Percentiles rank a stretch among this genome's conserved stretches.
These are phyloP conservation scores for Rafetus swinhoei DNA, from an alignment of 2,113 vertebrate species.

Conservation along the genomic window DNA sequence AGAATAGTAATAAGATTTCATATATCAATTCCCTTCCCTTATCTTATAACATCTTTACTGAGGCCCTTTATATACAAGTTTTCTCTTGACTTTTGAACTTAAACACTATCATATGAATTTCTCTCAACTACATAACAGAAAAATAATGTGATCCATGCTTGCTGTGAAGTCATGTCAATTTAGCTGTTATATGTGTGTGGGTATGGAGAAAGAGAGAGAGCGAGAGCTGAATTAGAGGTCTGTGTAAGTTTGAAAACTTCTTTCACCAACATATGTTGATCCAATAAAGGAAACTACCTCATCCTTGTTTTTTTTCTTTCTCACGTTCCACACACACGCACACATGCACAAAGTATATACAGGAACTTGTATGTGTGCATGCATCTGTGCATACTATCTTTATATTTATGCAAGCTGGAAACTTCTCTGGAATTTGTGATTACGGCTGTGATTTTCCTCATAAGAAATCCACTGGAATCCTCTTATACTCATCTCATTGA, in stretches of 20 bases:
- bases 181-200: rapidly evolving
- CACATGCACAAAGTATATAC: neutral
- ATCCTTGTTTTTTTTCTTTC: neutral
- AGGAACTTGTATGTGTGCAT: too few species aligned
- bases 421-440: neutral
- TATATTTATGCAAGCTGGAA: neutral
- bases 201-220: neutral
- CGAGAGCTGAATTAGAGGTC: neutral
- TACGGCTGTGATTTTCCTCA: neutral
- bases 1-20: conserved; percentile 10
- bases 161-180: neutral
- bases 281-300: neutral
- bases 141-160: neutral
- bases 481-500: rapidly evolving
- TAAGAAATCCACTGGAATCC: neutral
- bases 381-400: neutral
- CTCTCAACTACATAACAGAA: conserved; percentile 20
- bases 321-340: neutral
- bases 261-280: neutral
- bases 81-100: conserved; percentile 8
- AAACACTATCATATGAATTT: conserved; percentile 30
- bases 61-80: conserved; percentile 33
- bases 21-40: conserved; percentile 25
- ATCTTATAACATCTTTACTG: conserved; percentile 30
- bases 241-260: neutral